Evolutionary conservation across 2,888 invertebrate genomes (phyloP).

Genomic region (Cheilosia soror): DNA sequence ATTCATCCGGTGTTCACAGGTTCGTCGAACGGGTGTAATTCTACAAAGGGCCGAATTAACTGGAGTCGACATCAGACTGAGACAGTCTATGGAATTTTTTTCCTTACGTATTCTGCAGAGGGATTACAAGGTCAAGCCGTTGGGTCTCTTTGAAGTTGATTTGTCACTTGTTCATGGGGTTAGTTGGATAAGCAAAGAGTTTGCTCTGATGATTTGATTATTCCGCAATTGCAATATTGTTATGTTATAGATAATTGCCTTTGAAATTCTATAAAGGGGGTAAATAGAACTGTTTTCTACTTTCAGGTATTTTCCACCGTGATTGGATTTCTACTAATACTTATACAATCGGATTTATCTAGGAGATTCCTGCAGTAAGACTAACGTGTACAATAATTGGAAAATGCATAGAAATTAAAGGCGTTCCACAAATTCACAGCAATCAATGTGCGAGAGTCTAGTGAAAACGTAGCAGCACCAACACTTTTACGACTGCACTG

Average conservation of each 20-base stretch:
- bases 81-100: constrained; percentile 79
- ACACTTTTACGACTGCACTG: too few species aligned
- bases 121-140: constrained; percentile 79
- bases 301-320: constrained; percentile 80
- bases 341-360: constrained; percentile 82
- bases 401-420: neutral
- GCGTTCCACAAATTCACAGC: neutral
- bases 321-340: constrained; percentile 80
- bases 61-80: constrained; percentile 79
- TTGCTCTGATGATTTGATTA: neutral
- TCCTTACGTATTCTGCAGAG: constrained; percentile 77
- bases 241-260: neutral
- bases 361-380: constrained; percentile 79
- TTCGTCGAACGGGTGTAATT: constrained; percentile 78
- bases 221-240: neutral
- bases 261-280: too few species aligned
- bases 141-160: constrained; percentile 80
- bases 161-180: constrained; percentile 77
- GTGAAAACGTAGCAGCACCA: too few species aligned
- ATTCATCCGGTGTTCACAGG: constrained; percentile 52
- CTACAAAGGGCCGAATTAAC: constrained; percentile 78
- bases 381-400: neutral
- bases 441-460: too few species aligned
- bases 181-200: constrained; percentile 1
- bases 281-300: neutral